Conservation (phyloP, 2,113 vertebrate genomes). For the Melanerpes aurifrons region DNA sequence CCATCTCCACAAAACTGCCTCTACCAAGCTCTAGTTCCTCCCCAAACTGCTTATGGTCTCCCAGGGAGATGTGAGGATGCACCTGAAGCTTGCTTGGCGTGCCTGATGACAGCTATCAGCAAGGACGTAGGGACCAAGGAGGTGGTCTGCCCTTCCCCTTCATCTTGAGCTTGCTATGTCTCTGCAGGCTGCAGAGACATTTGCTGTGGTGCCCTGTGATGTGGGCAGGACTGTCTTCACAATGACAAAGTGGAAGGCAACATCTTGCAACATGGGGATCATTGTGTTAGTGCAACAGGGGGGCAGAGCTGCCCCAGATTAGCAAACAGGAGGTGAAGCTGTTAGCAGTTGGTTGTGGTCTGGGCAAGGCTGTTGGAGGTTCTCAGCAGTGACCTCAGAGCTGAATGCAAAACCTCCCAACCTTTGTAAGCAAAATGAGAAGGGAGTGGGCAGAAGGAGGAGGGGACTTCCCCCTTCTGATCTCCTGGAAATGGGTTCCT, state of each 20-base stretch:
- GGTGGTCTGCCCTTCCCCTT: not conserved
- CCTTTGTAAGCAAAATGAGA: not conserved
- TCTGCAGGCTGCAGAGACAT: not conserved
- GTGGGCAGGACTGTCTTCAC: not conserved
- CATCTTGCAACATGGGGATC: rapidly evolving
- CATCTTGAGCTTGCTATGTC: rapidly evolving
- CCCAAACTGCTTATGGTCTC: rapidly evolving
- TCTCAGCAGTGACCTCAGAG: not conserved
- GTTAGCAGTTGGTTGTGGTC: rapidly evolving
- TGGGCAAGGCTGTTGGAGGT: not conserved
- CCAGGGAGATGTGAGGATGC: not conserved
- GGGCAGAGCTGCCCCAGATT: rapidly evolving
- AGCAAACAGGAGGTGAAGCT: rapidly evolving
- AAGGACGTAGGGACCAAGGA: not conserved
- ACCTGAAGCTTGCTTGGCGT: not conserved
- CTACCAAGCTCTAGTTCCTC: not conserved
- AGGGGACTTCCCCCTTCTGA: not conserved
- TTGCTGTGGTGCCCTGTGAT: rapidly evolving
- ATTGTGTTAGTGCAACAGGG: not conserved
- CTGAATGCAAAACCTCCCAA: rapidly evolving
- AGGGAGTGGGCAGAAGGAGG: not conserved
- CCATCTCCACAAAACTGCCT: not conserved
- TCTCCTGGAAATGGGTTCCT: not conserved
- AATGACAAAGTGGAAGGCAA: not conserved
- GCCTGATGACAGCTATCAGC: not conserved